phyloP scores from a whole-genome alignment of 2,888 invertebrate genomes.

The Aplocera efformata region DNA sequence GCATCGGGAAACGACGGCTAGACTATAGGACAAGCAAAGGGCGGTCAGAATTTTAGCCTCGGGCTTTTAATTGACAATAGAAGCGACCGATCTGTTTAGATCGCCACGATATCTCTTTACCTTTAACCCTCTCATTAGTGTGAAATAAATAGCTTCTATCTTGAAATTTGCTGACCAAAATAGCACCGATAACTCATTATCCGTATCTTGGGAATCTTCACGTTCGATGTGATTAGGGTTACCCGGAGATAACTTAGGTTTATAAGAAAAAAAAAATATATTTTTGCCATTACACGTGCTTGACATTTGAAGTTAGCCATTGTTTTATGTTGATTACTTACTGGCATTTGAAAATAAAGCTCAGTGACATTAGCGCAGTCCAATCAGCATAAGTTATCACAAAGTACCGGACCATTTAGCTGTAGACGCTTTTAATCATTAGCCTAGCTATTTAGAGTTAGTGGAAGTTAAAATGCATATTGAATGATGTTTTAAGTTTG shows the following conservation, averaged over 20 bases:
- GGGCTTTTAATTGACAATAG: slow-evolving; percentile 74
- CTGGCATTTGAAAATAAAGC: slow-evolving; percentile 40
- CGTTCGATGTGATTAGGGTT: slow-evolving; percentile 37
- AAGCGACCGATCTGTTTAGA: slow-evolving; percentile 57
- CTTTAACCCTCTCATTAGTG: slow-evolving; percentile 59
- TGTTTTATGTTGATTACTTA: slow-evolving; percentile 47
- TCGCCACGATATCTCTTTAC: slow-evolving; percentile 54
- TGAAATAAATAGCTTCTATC: slow-evolving; percentile 33
- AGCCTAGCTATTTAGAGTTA: too few relatives aligned
- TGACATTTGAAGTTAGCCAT: slow-evolving; percentile 40
- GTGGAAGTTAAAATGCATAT: too few relatives aligned
- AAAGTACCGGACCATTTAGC: slow-evolving; percentile 38
- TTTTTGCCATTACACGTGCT: slow-evolving; percentile 33
- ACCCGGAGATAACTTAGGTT: slow-evolving; percentile 32
- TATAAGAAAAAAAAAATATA: slow-evolving; percentile 43
- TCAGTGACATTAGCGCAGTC: slow-evolving; percentile 47
- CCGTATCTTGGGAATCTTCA: slow-evolving; percentile 43
- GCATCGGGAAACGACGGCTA: slow-evolving; percentile 68
- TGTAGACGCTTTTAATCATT: slow-evolving; percentile 31
- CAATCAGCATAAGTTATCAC: slow-evolving; percentile 37
- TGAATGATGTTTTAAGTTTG: not conserved
- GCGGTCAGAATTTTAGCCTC: slow-evolving; percentile 64
- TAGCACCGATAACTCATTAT: slow-evolving; percentile 45
- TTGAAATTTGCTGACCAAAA: slow-evolving; percentile 39
- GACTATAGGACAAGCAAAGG: slow-evolving; percentile 70